Percentiles rank a stretch among this genome's conserved stretches.
These are phyloP conservation scores for Lutraria rhynchaena DNA, from an alignment of 1,140 invertebrate species.

Conservation along the genomic window DNA sequence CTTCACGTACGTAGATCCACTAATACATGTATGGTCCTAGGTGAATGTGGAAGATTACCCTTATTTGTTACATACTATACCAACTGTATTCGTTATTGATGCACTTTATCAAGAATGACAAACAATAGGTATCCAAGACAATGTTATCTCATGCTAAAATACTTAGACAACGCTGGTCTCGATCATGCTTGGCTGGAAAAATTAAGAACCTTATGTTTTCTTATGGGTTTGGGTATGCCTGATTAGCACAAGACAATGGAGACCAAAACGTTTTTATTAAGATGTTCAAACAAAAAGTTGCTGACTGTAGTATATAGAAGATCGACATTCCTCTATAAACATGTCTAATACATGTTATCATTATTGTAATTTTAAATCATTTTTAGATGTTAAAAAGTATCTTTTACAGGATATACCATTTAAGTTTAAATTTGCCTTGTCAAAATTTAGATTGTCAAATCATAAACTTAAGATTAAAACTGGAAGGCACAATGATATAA, in stretches of 20 bases:
- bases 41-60: constrained; percentile 35
- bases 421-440: no score
- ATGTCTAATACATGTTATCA: constrained; percentile 9
- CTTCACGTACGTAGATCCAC: constrained; percentile 2
- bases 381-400: constrained; percentile 4
- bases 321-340: background rate
- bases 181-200: constrained; percentile 13
- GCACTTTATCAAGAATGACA: background rate
- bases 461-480: no score
- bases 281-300: background rate
- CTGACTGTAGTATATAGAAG: background rate
- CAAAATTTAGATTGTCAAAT: no score
- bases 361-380: constrained; percentile 27
- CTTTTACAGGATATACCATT: no score
- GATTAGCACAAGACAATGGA: background rate
- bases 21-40: constrained; percentile 18
- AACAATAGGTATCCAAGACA: constrained; percentile 28
- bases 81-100: constrained; percentile 16
- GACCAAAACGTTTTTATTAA: constrained; percentile 3
- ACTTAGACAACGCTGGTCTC: constrained; percentile 11
- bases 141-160: constrained; percentile 44
- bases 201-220: constrained; percentile 12
- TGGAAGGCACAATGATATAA: no score
- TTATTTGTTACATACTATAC: constrained; percentile 23
- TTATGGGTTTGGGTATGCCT: constrained; percentile 32